phyloP scores from a whole-genome alignment of 2,888 invertebrate species.

The Synanthedon formicaeformis region DNA sequence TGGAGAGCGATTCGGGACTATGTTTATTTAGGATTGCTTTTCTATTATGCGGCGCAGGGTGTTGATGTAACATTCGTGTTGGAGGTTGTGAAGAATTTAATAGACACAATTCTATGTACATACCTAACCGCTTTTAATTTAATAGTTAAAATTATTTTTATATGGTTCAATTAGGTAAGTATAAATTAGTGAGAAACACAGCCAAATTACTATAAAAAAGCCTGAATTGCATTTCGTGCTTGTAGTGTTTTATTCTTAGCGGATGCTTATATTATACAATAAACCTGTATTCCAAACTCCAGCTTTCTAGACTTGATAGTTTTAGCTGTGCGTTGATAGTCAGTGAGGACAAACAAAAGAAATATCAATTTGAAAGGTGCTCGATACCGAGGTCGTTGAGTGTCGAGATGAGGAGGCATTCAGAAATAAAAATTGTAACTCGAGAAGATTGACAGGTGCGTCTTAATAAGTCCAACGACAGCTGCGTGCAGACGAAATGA shows the following conservation, averaged over 20 bases:
- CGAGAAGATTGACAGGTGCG: conserved; percentile 68
- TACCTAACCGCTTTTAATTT: conserved; percentile 1
- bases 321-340: too few relatives aligned
- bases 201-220: too few relatives aligned
- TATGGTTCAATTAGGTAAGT: too few relatives aligned
- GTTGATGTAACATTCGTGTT: conserved; percentile 10
- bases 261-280: too few relatives aligned
- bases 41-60: conserved; percentile 10
- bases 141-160: too few relatives aligned
- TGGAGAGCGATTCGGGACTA: conserved; percentile 30
- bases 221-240: too few relatives aligned
- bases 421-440: conserved; percentile 51
- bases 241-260: too few relatives aligned
- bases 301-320: too few relatives aligned
- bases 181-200: too few relatives aligned
- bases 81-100: conserved; percentile 1
- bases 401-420: conserved; percentile 42
- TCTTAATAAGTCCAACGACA: conserved; percentile 64
- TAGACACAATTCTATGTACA: conserved; percentile 16
- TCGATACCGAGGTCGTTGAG: conserved; percentile 42
- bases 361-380: conserved; percentile 11
- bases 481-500: conserved; percentile 55
- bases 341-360: too few relatives aligned
- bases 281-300: too few relatives aligned
- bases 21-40: conserved; percentile 63